These are phyloP conservation scores for Aleiodes testaceus DNA, from an alignment of 2,888 invertebrate genomes.

Conservation along the genomic window DNA sequence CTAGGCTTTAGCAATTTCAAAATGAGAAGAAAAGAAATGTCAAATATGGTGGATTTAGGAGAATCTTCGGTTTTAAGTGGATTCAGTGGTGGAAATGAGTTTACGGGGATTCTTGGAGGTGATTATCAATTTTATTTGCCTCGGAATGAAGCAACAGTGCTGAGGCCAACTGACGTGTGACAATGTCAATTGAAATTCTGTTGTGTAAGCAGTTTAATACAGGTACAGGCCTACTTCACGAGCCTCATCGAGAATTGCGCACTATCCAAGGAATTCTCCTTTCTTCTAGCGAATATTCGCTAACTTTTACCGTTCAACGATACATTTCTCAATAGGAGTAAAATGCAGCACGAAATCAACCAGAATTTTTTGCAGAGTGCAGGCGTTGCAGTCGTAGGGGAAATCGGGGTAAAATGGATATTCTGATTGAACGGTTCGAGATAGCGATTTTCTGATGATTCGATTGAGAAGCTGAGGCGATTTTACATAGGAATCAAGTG, in stretches of 20 bases:
- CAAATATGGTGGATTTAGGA: background rate
- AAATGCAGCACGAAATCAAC: too few species aligned
- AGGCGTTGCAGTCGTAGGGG: background rate
- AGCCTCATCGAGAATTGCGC: background rate
- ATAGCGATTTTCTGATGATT: too few species aligned
- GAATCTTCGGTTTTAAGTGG: constrained; percentile 28
- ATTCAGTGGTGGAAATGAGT: constrained; percentile 32
- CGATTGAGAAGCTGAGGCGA: too few species aligned
- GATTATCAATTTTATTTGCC: constrained; percentile 19
- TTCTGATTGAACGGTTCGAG: too few species aligned
- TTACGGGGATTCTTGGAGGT: constrained; percentile 28
- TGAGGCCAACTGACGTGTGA: constrained; percentile 40
- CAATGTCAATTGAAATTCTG: constrained; percentile 47
- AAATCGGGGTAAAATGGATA: too few species aligned
- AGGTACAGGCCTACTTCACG: constrained; percentile 31
- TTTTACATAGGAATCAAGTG: too few species aligned
- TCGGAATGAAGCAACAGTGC: constrained; percentile 26
- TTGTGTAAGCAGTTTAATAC: constrained; percentile 44
- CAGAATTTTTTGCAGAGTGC: background rate
- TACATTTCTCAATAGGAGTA: background rate
- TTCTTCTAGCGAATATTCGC: background rate
- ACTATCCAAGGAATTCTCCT: background rate
- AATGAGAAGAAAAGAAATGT: background rate
- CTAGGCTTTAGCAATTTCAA: background rate
- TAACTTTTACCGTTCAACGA: background rate